These are phyloP conservation scores for Lampris incognitus DNA, from an alignment of 2,113 vertebrate genomes.

Conservation along the genomic window DNA sequence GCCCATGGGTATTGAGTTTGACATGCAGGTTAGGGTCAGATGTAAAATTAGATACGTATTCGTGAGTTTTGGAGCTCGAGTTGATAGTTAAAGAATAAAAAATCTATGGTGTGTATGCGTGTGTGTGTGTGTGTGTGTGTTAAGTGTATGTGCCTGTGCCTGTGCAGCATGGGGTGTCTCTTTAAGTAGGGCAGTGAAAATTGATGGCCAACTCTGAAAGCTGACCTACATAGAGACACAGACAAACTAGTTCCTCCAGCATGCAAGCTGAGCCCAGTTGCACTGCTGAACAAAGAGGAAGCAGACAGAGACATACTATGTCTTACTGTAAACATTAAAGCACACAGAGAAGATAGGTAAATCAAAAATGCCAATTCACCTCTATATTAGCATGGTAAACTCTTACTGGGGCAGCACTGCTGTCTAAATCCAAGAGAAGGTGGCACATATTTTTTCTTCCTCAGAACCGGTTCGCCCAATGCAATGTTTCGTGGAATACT, in stretches of 20 bases:
- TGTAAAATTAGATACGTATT: not conserved
- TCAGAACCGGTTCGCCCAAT: not conserved
- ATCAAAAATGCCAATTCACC: not conserved
- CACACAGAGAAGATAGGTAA: not conserved
- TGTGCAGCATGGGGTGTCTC: conserved; percentile 53
- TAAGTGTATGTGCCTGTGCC: conserved; percentile 20
- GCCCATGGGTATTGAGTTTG: not conserved
- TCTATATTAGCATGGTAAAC: not conserved
- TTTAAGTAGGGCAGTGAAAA: conserved; percentile 84
- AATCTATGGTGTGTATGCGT: conserved; percentile 39
- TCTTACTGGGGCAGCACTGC: not conserved
- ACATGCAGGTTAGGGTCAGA: not conserved
- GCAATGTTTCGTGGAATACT: not conserved
- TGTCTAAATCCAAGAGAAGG: conserved; percentile 8
- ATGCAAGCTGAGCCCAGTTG: conserved; percentile 69
- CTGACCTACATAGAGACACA: conserved; percentile 86
- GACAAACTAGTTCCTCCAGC: conserved; percentile 79
- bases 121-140: conserved; percentile 14
- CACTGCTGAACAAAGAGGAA: conserved; percentile 64
- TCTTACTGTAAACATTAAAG: conserved; percentile 49
- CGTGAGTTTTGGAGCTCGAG: not conserved
- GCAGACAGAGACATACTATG: conserved; percentile 52
- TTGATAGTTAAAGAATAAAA: conserved; percentile 36
- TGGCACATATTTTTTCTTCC: not conserved
- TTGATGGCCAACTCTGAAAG: conserved; percentile 83